Evolutionary conservation across 2,888 invertebrate species (phyloP).

Genomic region (Hemistola chrysoprasaria): DNA sequence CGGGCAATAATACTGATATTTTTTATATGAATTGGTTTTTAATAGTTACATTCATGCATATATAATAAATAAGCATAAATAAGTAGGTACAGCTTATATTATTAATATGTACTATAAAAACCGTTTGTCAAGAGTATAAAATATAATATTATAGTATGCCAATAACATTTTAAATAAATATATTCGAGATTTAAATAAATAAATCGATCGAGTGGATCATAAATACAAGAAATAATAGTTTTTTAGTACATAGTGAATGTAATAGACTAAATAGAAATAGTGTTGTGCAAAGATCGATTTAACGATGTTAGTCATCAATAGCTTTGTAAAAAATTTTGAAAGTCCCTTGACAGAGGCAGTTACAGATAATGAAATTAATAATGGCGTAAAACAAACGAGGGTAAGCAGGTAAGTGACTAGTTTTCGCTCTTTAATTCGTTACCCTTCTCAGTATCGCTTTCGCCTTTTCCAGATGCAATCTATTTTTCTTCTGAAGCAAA

Average conservation of each 20-base stretch:
- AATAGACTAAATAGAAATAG: no score
- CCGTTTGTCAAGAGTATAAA: constrained; percentile 6
- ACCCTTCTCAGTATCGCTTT: constrained; percentile 79
- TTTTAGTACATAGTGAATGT: no score
- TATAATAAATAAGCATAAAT: constrained; percentile 2
- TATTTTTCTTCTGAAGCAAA: constrained; percentile 82
- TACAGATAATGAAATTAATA: constrained; percentile 44
- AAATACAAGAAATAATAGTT: no score
- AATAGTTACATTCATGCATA: constrained; percentile 2
- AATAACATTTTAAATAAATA: no score
- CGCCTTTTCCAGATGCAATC: constrained; percentile 80
- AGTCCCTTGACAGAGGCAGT: constrained; percentile 47
- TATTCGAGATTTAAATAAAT: no score
- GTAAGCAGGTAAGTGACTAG: constrained; percentile 75
- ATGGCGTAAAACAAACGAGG: constrained; percentile 70
- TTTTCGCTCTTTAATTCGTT: constrained; percentile 53
- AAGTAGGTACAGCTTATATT: no score
- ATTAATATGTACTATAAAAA: neutral
- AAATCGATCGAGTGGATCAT: no score
- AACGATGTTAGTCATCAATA: neutral
- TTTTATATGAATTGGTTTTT: neutral
- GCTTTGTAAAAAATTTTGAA: constrained; percentile 2
- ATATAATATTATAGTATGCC: no score
- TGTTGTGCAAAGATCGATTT: constrained; percentile 14
- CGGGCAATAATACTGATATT: no score